Evolutionary conservation across 37 sponge, comb jelly and placozoan species (phyloP).

Genomic region (Aplysina aerophoba): DNA sequence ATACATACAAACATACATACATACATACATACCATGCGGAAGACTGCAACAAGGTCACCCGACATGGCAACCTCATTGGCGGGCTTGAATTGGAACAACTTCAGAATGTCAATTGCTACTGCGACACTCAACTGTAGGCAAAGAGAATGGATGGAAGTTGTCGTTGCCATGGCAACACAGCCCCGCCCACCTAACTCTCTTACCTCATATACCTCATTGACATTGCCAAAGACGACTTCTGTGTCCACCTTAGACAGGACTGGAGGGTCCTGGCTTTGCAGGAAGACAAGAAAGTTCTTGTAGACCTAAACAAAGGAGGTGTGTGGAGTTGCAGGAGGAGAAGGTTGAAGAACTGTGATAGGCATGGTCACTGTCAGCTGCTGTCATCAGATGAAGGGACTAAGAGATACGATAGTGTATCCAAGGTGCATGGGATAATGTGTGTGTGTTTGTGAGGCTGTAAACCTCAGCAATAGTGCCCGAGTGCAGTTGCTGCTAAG

Average conservation of each 20-base stretch:
- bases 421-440: too few relatives aligned
- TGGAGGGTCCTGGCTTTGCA: slow-evolving; percentile 21
- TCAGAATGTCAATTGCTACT: slow-evolving; percentile 26
- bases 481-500: too few relatives aligned
- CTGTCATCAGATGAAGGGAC: too few relatives aligned
- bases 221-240: background rate
- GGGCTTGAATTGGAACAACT: slow-evolving; percentile 6
- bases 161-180: background rate
- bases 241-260: background rate
- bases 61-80: background rate
- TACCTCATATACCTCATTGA: slow-evolving; percentile 16
- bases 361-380: too few relatives aligned
- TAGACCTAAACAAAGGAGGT: background rate
- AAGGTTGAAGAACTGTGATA: too few relatives aligned
- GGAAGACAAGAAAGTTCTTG: slow-evolving; percentile 10
- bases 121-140: background rate
- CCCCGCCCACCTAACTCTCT: background rate
- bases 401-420: too few relatives aligned
- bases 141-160: background rate
- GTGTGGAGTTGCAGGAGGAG: too few relatives aligned
- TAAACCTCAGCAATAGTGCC: too few relatives aligned
- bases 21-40: slow-evolving; percentile 7
- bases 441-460: too few relatives aligned
- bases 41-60: background rate
- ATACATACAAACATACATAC: too few relatives aligned